phyloP scores from a whole-genome alignment of 1,140 invertebrate species.

The Macrobrachium nipponense region DNA sequence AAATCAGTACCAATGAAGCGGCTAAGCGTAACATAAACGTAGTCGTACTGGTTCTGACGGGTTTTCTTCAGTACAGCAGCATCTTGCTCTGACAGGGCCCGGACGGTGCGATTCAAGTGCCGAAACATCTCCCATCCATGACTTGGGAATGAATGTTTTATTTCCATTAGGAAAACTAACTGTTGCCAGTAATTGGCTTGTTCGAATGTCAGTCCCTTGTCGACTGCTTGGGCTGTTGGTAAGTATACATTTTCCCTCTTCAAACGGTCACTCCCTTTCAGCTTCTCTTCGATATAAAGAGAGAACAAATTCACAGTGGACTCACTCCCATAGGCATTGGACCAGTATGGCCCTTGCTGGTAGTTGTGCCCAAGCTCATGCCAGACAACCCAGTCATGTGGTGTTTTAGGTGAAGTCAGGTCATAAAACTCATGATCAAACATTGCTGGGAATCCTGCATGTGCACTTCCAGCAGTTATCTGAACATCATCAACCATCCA shows the following conservation, averaged over 20 bases:
- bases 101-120: slow-evolving; percentile 3
- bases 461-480: slow-evolving; percentile 32
- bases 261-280: slow-evolving; percentile 19
- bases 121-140: slow-evolving; percentile 30
- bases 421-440: slow-evolving; percentile 20
- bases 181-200: slow-evolving; percentile 27
- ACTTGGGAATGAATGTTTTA: slow-evolving; percentile 34
- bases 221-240: slow-evolving; percentile 25
- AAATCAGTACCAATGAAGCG: slow-evolving; percentile 12
- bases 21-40: slow-evolving; percentile 25
- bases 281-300: slow-evolving; percentile 28
- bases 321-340: slow-evolving; percentile 33
- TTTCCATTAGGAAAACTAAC: slow-evolving; percentile 40
- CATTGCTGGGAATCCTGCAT: slow-evolving; percentile 35
- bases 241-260: slow-evolving; percentile 22
- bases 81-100: background rate
- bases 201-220: slow-evolving; percentile 16
- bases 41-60: slow-evolving; percentile 23
- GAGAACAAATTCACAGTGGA: slow-evolving; percentile 41
- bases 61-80: background rate
- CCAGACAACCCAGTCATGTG: slow-evolving; percentile 32
- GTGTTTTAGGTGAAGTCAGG: slow-evolving; percentile 3
- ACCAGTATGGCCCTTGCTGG: slow-evolving; percentile 30
- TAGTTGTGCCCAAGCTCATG: slow-evolving; percentile 40
- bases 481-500: slow-evolving; percentile 43